Percentiles rank a stretch among this genome's conserved stretches.
Evolutionary conservation across 2,888 invertebrate species (phyloP).

Genomic region (Epinotia brunnichana): DNA sequence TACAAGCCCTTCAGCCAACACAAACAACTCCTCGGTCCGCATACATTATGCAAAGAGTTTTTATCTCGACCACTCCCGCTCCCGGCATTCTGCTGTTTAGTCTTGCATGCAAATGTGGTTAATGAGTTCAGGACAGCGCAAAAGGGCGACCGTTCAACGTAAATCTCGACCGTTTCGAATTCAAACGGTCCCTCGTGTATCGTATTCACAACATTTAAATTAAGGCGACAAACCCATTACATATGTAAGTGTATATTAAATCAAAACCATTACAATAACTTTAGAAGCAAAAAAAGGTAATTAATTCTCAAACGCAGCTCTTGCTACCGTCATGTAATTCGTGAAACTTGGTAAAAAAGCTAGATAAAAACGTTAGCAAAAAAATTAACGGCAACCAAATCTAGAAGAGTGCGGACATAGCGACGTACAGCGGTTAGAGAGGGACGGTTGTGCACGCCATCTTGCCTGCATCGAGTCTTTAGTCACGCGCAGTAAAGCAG

Average conservation of each 20-base stretch:
- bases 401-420: conserved; percentile 59
- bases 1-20: conserved; percentile 57
- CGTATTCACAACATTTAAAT: conserved; percentile 23
- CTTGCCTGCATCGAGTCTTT: conserved; percentile 77
- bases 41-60: conserved; percentile 70
- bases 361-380: conserved; percentile 67
- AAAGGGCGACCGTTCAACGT: conserved; percentile 39
- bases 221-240: neutral
- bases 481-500: conserved; percentile 79
- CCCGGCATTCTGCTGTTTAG: conserved; percentile 57
- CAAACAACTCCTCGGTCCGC: conserved; percentile 60
- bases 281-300: conserved; percentile 57
- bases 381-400: conserved; percentile 75
- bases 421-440: conserved; percentile 56
- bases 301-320: conserved; percentile 54
- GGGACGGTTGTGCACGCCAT: conserved; percentile 72
- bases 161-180: conserved; percentile 38
- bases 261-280: conserved; percentile 55
- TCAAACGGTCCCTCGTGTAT: conserved; percentile 28
- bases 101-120: conserved; percentile 62
- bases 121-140: conserved; percentile 51
- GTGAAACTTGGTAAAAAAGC: conserved; percentile 71
- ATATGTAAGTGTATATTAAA: conserved; percentile 24
- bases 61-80: conserved; percentile 58
- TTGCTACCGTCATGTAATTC: conserved; percentile 71